These are phyloP conservation scores for Leucophenga montana DNA, from an alignment of 2,888 invertebrate species.

Conservation along the genomic window DNA sequence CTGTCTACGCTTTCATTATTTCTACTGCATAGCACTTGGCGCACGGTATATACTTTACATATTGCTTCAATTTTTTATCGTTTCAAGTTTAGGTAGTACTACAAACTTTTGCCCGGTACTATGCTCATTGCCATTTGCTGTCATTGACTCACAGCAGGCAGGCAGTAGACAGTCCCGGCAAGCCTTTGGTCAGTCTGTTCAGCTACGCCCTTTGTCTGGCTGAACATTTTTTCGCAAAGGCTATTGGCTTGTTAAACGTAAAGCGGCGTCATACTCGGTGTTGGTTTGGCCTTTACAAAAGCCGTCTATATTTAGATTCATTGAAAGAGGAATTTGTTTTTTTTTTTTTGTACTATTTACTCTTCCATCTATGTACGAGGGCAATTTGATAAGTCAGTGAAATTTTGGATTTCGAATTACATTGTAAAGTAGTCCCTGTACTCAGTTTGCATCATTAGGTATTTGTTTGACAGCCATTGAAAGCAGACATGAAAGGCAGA, in stretches of 20 bases:
- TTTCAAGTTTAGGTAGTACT: conserved; percentile 55
- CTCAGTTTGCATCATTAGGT: too few species aligned
- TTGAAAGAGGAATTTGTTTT: too few species aligned
- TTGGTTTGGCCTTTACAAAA: conserved; percentile 14
- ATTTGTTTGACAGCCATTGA: too few species aligned
- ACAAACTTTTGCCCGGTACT: conserved; percentile 48
- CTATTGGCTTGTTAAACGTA: conserved; percentile 22
- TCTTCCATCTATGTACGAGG: too few species aligned
- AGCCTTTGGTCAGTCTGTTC: conserved; percentile 15
- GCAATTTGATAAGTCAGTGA: too few species aligned
- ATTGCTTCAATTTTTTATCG: conserved; percentile 62
- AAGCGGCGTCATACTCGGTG: background rate
- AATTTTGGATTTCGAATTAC: too few species aligned
- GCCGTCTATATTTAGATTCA: conserved; percentile 22
- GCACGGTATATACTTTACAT: conserved; percentile 34
- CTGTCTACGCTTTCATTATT: conserved; percentile 23
- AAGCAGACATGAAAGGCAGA: too few species aligned
- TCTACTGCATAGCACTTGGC: background rate
- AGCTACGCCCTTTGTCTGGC: conserved; percentile 24
- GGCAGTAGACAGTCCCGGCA: background rate
- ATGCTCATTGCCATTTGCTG: conserved; percentile 38
- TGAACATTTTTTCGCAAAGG: background rate
- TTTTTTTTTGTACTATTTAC: background rate
- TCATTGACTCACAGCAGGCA: conserved; percentile 54
- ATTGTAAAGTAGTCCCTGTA: too few species aligned